Percentiles rank a stretch among this genome's conserved stretches.
Conservation (phyloP, 2,797 vertebrate species). For the Crotalus adamanteus region DNA sequence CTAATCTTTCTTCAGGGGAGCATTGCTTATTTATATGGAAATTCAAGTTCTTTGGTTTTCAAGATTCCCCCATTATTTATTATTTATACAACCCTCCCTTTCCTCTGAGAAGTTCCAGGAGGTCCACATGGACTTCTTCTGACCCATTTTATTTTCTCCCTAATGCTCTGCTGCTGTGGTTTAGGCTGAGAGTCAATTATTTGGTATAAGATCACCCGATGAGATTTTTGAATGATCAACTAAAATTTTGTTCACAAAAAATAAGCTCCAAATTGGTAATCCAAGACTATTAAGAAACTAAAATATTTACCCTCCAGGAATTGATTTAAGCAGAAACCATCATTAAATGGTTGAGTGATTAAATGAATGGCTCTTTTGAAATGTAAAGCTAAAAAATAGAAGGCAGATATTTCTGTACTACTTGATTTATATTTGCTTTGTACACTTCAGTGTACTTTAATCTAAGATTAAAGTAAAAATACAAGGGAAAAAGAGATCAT, state of each 20-base stretch:
- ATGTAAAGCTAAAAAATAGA: conserved; percentile 53
- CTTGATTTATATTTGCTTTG: conserved; percentile 66
- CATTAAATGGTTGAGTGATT: neutral
- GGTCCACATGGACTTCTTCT: neutral
- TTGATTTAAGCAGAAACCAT: fast-evolving
- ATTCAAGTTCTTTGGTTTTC: neutral
- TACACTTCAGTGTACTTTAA: neutral
- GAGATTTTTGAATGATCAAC: neutral
- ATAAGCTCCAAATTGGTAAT: neutral
- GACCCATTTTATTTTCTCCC: neutral
- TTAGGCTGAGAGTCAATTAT: neutral
- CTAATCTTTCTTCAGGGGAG: neutral
- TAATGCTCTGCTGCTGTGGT: neutral
- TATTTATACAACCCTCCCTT: neutral
- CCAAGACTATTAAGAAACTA: neutral
- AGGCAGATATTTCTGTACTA: conserved; percentile 31
- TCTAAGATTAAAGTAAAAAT: neutral
- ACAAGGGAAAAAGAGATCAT: neutral
- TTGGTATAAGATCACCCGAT: neutral
- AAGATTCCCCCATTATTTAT: neutral
- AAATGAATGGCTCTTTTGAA: conserved; percentile 54
- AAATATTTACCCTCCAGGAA: neutral
- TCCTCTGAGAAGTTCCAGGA: neutral
- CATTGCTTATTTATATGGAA: neutral
- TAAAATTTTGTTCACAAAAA: neutral